Percentiles rank a stretch among this genome's conserved stretches.
These are phyloP conservation scores for Knipowitschia caucasica DNA, from an alignment of 2,797 vertebrate genomes.

Conservation along the genomic window DNA sequence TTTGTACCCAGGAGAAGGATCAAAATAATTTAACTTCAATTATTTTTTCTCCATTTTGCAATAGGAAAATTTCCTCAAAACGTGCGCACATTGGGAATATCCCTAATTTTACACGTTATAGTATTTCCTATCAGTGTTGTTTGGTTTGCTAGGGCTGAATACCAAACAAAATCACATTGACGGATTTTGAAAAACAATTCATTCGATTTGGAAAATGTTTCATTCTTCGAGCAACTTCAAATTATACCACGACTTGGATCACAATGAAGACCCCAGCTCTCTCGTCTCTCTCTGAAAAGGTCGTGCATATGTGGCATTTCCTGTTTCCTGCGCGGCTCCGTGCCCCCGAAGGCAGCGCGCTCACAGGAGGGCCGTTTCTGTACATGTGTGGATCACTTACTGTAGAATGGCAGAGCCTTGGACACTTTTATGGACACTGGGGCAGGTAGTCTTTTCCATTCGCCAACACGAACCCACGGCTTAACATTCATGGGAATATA, in stretches of 20 bases:
- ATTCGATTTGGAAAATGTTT: no score
- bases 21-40: no score
- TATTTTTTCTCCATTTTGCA: no score
- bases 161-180: no score
- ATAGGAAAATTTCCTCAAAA: no score
- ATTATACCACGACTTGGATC: background rate
- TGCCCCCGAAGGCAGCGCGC: conserved; percentile 42
- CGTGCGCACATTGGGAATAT: no score
- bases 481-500: conserved; percentile 6
- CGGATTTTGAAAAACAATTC: no score
- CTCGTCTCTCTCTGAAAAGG: conserved; percentile 42
- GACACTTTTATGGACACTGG: conserved; percentile 17
- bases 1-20: no score
- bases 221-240: no score
- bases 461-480: background rate
- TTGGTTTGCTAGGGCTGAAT: no score
- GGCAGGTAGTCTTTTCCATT: conserved; percentile 38
- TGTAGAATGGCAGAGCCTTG: conserved; percentile 24
- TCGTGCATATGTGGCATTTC: conserved; percentile 76
- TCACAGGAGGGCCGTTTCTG: conserved; percentile 22
- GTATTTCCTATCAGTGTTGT: no score
- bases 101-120: no score
- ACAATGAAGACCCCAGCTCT: conserved; percentile 35
- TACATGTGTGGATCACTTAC: conserved; percentile 43
- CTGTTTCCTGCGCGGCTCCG: conserved; percentile 62